Evolutionary conservation across 2,113 vertebrate species (phyloP).

Genomic region (Nycticryphes semicollaris): DNA sequence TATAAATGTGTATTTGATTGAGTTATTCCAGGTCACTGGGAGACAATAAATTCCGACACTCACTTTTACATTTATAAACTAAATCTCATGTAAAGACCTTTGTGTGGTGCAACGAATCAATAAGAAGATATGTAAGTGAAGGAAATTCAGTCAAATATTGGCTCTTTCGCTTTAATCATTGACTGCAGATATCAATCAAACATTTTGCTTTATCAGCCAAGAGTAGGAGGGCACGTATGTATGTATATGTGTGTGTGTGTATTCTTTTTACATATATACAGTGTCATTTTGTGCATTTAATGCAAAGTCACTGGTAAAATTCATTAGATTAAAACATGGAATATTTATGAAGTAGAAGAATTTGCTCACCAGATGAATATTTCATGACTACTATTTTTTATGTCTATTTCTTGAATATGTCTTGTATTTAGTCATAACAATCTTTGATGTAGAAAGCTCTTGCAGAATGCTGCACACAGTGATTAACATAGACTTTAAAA

Average conservation of each 20-base stretch:
- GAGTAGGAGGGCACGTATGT: background rate
- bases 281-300: background rate
- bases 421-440: background rate
- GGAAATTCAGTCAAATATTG: background rate
- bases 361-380: constrained; percentile 44
- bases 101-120: background rate
- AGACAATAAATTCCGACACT: background rate
- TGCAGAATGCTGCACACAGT: background rate
- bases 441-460: constrained; percentile 24
- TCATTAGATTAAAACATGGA: background rate
- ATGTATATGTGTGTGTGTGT: accelerated
- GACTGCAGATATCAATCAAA: background rate
- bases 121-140: background rate
- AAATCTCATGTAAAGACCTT: background rate
- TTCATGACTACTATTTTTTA: constrained; percentile 24
- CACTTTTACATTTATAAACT: background rate
- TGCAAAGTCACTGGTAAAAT: constrained; percentile 35
- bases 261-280: background rate
- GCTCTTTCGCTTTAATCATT: background rate
- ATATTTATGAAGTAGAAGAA: constrained; percentile 32
- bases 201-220: background rate
- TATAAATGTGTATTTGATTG: background rate
- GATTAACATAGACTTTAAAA: constrained; percentile 30
- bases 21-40: constrained; percentile 29
- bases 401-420: background rate